These are phyloP conservation scores for Rhorus exstirpatorius DNA, from an alignment of 2,888 invertebrate species.

Conservation along the genomic window DNA sequence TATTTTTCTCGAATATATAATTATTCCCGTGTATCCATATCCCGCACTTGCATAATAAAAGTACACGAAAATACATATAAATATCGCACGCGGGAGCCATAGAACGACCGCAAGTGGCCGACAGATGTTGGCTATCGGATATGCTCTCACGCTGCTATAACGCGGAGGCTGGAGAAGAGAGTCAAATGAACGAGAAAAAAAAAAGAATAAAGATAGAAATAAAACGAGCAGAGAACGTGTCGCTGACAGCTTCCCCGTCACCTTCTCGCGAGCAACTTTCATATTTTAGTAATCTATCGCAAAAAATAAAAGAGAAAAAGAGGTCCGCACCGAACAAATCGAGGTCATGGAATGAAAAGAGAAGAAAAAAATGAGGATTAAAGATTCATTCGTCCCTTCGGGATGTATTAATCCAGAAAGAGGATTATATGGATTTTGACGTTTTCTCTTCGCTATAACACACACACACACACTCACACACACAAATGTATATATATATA, in stretches of 20 bases:
- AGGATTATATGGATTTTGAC: background rate
- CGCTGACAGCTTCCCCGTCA: background rate
- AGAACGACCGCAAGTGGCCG: slow-evolving; percentile 73
- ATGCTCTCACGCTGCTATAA: slow-evolving; percentile 63
- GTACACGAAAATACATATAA: background rate
- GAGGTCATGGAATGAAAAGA: background rate
- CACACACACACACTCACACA: too few species aligned
- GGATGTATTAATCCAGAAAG: background rate
- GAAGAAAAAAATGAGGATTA: background rate
- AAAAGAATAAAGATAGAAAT: background rate
- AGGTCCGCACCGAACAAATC: background rate
- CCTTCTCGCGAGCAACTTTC: background rate
- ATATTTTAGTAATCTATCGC: background rate
- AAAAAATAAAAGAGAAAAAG: background rate
- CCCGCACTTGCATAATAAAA: too few species aligned
- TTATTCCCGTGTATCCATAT: background rate
- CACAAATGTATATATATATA: too few species aligned
- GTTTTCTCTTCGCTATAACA: background rate
- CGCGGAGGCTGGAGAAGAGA: slow-evolving; percentile 23
- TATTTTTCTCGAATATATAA: slow-evolving; percentile 38
- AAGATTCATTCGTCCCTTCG: background rate
- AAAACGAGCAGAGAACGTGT: background rate
- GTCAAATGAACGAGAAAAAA: slow-evolving; percentile 50
- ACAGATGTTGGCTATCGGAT: slow-evolving; percentile 71
- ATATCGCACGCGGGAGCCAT: slow-evolving; percentile 46